Evolutionary conservation across 2,888 invertebrate genomes (phyloP).

Genomic region (Orthosia gracilis): DNA sequence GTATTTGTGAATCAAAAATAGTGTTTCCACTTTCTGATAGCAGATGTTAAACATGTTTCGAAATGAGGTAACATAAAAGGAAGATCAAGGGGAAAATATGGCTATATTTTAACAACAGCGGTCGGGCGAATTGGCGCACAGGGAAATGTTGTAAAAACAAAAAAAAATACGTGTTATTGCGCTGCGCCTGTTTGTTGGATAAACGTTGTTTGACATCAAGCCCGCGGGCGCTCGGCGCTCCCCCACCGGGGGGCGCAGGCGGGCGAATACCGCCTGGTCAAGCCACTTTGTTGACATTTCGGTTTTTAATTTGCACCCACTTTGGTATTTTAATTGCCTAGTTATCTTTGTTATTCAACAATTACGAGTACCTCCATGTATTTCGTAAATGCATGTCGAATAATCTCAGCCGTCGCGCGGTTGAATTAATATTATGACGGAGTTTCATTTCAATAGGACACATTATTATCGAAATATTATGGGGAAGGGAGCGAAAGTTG

Average conservation of each 20-base stretch:
- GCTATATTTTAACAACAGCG: conserved; percentile 73
- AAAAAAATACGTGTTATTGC: conserved; percentile 86
- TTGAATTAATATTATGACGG: conserved; percentile 80
- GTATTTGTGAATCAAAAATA: conserved; percentile 44
- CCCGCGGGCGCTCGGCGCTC: conserved; percentile 66
- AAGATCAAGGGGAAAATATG: conserved; percentile 74
- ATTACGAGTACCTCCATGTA: conserved; percentile 6
- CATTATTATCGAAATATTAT: conserved; percentile 81
- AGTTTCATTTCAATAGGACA: conserved; percentile 82
- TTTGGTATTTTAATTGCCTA: conserved; percentile 68
- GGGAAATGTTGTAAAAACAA: conserved; percentile 81
- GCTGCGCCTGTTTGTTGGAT: conserved; percentile 83
- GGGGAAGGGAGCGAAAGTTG: conserved; percentile 72
- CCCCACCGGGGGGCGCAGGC: conserved; percentile 54
- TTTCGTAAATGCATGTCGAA: conserved; percentile 31
- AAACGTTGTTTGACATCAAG: conserved; percentile 87
- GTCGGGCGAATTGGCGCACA: conserved; percentile 76
- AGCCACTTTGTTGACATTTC: conserved; percentile 81
- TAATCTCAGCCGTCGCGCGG: conserved; percentile 60
- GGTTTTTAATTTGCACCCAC: conserved; percentile 80
- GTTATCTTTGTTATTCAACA: conserved; percentile 38
- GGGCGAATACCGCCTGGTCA: conserved; percentile 70
- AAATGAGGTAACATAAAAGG: conserved; percentile 66
- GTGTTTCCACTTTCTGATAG: conserved; percentile 78
- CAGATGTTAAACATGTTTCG: conserved; percentile 63